phyloP scores from a whole-genome alignment of 2,888 invertebrate genomes.

The Limnephilus lunatus region DNA sequence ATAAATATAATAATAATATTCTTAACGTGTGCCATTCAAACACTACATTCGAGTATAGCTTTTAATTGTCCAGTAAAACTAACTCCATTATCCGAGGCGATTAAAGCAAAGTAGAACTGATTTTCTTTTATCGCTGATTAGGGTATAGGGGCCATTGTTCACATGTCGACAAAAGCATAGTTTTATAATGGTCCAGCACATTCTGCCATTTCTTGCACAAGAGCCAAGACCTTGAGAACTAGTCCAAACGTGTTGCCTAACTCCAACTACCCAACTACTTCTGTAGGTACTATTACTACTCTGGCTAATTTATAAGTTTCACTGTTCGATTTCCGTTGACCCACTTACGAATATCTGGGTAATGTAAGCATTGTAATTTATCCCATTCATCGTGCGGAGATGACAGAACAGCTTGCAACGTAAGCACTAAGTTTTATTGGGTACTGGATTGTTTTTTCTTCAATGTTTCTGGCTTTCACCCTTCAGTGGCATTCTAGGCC shows the following conservation, averaged over 20 bases:
- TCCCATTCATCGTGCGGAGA: neutral
- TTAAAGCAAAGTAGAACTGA: neutral
- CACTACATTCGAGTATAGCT: neutral
- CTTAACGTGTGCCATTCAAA: neutral
- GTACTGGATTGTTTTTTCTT: neutral
- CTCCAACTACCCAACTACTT: neutral
- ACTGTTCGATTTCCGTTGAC: slow-evolving; percentile 11
- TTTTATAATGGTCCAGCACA: neutral
- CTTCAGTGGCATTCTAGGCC: no score
- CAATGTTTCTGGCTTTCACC: no score
- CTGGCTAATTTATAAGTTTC: neutral
- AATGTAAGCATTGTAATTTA: neutral
- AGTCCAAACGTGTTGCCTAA: neutral
- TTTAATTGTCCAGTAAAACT: neutral
- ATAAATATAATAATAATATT: neutral
- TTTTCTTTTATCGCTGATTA: neutral
- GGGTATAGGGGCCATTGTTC: neutral
- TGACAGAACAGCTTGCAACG: neutral
- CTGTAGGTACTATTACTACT: neutral
- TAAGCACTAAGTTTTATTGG: neutral
- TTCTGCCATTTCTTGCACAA: neutral
- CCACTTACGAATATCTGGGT: neutral
- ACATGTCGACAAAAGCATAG: neutral
- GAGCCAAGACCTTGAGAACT: neutral
- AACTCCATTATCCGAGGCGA: neutral